Evolutionary conservation across 2,888 invertebrate genomes (phyloP).

Genomic region (Ferdinandea cuprea): DNA sequence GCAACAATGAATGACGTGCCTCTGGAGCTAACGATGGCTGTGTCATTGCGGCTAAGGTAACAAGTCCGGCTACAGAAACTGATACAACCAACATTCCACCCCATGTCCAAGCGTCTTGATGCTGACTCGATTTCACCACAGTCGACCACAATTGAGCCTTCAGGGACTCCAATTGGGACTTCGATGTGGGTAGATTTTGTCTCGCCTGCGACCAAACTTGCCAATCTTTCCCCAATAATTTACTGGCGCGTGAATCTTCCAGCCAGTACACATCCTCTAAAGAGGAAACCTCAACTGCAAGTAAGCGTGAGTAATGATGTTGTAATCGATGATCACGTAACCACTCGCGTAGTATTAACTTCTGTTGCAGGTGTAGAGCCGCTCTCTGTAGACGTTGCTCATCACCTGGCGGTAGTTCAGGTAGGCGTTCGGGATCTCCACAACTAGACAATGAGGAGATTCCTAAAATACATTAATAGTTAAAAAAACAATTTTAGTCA

Average conservation of each 20-base stretch:
- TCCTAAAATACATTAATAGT: too few relatives aligned
- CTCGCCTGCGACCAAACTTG: conserved; percentile 91
- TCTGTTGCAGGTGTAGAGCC: conserved; percentile 91
- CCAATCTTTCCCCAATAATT: conserved; percentile 91
- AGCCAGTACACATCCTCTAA: conserved; percentile 95
- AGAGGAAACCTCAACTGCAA: conserved; percentile 92
- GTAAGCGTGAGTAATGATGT: conserved; percentile 88
- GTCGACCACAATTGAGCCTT: conserved; percentile 94
- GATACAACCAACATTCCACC: conserved; percentile 96
- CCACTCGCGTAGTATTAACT: conserved; percentile 94
- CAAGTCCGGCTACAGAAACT: conserved; percentile 93
- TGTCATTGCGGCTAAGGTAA: conserved; percentile 95
- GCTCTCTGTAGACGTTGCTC: conserved; percentile 92
- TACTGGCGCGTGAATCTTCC: conserved; percentile 91
- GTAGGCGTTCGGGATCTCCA: conserved; percentile 89
- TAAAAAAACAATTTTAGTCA: too few relatives aligned
- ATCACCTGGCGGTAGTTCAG: conserved; percentile 92
- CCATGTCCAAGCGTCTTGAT: conserved; percentile 96
- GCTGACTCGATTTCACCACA: conserved; percentile 92
- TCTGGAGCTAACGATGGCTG: conserved; percentile 95
- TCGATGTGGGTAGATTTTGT: conserved; percentile 92
- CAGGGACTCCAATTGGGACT: conserved; percentile 89
- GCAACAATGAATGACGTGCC: conserved; percentile 93
- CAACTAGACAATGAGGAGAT: conserved; percentile 93
- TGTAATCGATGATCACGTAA: conserved; percentile 89